A percentile compares a stretch with the other conserved stretches of the same genome.
Evolutionary conservation across 2,113 vertebrate species (phyloP).

Genomic region (Melanocharis versteri): DNA sequence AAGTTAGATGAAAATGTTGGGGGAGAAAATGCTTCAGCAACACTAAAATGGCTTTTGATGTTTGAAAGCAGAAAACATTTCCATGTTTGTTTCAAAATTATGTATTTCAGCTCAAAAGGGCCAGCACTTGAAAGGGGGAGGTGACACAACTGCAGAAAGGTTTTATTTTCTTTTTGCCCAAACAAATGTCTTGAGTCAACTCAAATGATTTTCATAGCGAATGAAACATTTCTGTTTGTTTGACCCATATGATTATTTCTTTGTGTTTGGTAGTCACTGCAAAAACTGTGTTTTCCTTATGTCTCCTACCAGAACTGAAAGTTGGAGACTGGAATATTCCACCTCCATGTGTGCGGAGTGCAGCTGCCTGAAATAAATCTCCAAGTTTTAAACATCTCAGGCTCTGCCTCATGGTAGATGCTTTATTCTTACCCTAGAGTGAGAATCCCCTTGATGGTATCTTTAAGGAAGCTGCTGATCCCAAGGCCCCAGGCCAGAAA

Average conservation of each 20-base stretch:
- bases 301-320: background rate
- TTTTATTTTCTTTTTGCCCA: background rate
- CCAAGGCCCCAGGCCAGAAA: background rate
- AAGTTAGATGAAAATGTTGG: background rate
- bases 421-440: background rate
- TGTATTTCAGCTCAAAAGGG: background rate
- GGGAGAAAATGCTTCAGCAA: background rate
- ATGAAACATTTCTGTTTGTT: background rate
- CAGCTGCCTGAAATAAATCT: slow-evolving; percentile 20
- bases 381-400: background rate
- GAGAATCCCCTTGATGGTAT: background rate
- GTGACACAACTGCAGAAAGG: background rate
- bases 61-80: background rate
- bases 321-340: slow-evolving; percentile 17
- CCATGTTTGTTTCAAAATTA: background rate
- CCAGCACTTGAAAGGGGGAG: background rate
- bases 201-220: background rate
- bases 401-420: background rate
- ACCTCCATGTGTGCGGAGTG: background rate
- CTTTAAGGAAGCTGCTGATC: slow-evolving; percentile 7
- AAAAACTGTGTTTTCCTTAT: background rate
- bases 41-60: background rate
- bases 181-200: background rate
- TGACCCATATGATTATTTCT: background rate
- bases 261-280: background rate